Evolutionary conservation across 2,888 invertebrate genomes (phyloP), one percentile per base, ranked within the genome.

Genomic region (Leuctra nigra): DNA sequence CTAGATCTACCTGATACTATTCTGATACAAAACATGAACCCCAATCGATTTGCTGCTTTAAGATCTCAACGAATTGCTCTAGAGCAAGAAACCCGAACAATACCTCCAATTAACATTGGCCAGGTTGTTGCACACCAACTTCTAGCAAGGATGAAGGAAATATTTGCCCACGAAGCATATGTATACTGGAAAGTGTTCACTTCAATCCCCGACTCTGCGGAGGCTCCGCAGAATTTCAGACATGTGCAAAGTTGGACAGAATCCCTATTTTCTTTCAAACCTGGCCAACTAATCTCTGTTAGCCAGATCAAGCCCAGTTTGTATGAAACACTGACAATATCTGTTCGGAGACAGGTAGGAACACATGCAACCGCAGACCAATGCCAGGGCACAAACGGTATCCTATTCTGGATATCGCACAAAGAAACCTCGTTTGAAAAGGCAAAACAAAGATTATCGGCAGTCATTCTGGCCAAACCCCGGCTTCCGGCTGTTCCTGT

Each of bases 391-490:
- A 9, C 20, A 1, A 13, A 50, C 35, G 50, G 50, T 6, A 20
- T 50, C 18, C 20, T 50, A 11, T 35, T 50, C 20, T 50, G 50
- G 50, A 1, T 50, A 11, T 50, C 50, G 11, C 50, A 50, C 35
- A 35, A 20, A 7, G 20, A 35, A 4, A 13, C 50, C 1, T 48
- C 33, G 48, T 18, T 48, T 13, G 33, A 3, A 14, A 11, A 11
- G 2, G 50, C 35, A 1, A 11, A 22, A 18, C 33, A 13, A 20
- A 33, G 50, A n/a, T 18, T 50, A 9, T 22, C 22, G 35, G 33
- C 33, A 3, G 14, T 50, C 11, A 18, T 50, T 11, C 16, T 7
- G 7, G 33, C 50, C 9, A 33, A 16, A 7, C 50, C 33, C 16
- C 3, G 4, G 2, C 20, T 16, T 11, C 50, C 50, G 20, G 50